Base-by-base conservation (phyloP, 2,113 vertebrate species). In the Clarias magur region DNA sequence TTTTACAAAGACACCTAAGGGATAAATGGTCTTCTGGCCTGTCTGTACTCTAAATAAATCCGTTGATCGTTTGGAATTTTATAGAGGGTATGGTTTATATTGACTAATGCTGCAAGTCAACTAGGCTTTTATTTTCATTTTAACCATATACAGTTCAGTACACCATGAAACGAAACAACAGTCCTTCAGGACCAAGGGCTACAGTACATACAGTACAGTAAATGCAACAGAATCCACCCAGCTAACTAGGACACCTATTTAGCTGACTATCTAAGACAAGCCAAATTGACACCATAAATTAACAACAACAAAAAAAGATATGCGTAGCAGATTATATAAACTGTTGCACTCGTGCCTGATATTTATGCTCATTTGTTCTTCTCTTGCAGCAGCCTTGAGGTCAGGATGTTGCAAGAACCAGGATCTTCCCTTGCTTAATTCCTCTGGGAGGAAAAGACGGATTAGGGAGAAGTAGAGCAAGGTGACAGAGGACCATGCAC, bases 351-450 rank as follows among this genome's bases (percentile, higher is more conserved):
- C 80, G 48, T 65, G 23, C 59, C 34, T 63, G 56, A n/a, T 70
- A 63, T 72, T 65, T 3, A 17, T 75, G 57, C 60, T 27, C 42
- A 60, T 75, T 42, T 87, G 1, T 86, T 91, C n/a, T 89, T 90
- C 79, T 94, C 80, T 92, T 91, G 3, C 91, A 96, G 95, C 89
- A 85, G 76, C 85, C 83, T 57, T 25, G 59, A 68, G 89, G 63
- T 54, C 62, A 34, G 68, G 62, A 85, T 57, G 16, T 93, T 78
- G 87, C 92, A 89, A 88, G 90, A 80, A 59, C 60, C 87, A 59
- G 75, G 83, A 83, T 68, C 80, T 63, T 34, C 53, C 13, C 48
- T 25, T 27, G 80, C 78, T n/a, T 7, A 81, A 42, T 48, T 56
- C 87, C 86, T 85, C 21, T 38, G 62, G 81, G 42, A 67, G 57